Evolutionary conservation across 2,888 invertebrate species (phyloP).

Genomic region (Oligia strigilis): DNA sequence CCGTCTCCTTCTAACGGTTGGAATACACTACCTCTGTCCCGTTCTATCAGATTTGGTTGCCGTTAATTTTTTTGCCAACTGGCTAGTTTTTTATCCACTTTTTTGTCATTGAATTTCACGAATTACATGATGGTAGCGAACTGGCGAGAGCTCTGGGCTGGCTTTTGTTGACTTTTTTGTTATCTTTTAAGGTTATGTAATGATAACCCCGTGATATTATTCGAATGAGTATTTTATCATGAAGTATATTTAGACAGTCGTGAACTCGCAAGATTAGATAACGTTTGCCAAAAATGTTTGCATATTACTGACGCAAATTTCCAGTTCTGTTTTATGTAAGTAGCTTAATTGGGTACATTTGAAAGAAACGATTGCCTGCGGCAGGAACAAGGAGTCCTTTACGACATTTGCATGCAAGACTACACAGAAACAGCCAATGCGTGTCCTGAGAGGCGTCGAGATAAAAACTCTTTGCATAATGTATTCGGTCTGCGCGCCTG

Average conservation of each 20-base stretch:
- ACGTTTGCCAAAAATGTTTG: conserved; percentile 44
- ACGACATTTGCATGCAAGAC: conserved; percentile 77
- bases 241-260: conserved; percentile 52
- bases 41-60: conserved; percentile 79
- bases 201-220: conserved; percentile 64
- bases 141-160: conserved; percentile 73
- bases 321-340: not conserved
- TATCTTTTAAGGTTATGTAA: conserved; percentile 72
- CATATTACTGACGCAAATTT: conserved; percentile 2
- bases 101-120: conserved; percentile 85
- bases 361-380: conserved; percentile 44
- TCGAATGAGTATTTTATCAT: conserved; percentile 58
- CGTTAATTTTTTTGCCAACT: conserved; percentile 84
- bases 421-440: conserved; percentile 73
- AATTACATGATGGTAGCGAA: conserved; percentile 83
- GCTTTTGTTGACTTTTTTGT: conserved; percentile 71
- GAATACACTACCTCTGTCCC: conserved; percentile 71
- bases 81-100: conserved; percentile 76
- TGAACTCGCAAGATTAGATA: conserved; percentile 53
- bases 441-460: conserved; percentile 71
- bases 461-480: conserved; percentile 83
- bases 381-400: conserved; percentile 68
- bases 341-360: conserved; percentile 24
- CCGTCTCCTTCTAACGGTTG: conserved; percentile 79
- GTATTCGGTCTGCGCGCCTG: conserved; percentile 75